Evolutionary conservation across 2,797 vertebrate genomes (phyloP).

Genomic region (Sebastes matsubarae): DNA sequence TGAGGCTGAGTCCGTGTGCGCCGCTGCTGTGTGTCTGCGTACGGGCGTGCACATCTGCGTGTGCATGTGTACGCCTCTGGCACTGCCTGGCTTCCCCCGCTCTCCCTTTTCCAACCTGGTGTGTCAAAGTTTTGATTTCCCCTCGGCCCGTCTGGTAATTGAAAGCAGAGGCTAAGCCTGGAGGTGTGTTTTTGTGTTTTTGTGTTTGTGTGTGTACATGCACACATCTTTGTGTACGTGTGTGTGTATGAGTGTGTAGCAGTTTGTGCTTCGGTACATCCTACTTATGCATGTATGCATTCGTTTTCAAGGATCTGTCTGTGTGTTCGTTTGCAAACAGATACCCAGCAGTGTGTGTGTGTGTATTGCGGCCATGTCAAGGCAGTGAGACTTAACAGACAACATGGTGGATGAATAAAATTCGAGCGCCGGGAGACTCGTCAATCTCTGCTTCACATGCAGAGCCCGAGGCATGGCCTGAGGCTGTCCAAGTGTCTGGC

Average conservation of each 20-base stretch:
- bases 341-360: not conserved
- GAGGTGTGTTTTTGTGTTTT: constrained; percentile 55
- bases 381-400: constrained; percentile 24
- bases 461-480: constrained; percentile 58
- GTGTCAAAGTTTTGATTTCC: constrained; percentile 81
- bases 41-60: not conserved
- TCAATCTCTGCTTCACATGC: constrained; percentile 58
- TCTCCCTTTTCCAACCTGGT: constrained; percentile 66
- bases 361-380: constrained; percentile 3
- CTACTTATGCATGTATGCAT: constrained; percentile 45
- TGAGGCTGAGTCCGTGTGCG: constrained; percentile 1
- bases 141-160: constrained; percentile 74
- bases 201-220: not conserved
- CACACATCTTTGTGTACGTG: not conserved
- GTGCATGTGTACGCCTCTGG: constrained; percentile 55
- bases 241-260: constrained; percentile 3
- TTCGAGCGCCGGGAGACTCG: constrained; percentile 20
- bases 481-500: constrained; percentile 46
- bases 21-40: not conserved
- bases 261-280: constrained; percentile 11
- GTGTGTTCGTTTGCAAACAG: constrained; percentile 1
- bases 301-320: constrained; percentile 32
- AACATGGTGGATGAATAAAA: constrained; percentile 32
- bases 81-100: constrained; percentile 58
- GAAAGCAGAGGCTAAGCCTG: constrained; percentile 75